A percentile compares a stretch with the other conserved stretches of the same genome.
phyloP scores from a whole-genome alignment of 2,113 vertebrate genomes.

The Hyaena hyaena region DNA sequence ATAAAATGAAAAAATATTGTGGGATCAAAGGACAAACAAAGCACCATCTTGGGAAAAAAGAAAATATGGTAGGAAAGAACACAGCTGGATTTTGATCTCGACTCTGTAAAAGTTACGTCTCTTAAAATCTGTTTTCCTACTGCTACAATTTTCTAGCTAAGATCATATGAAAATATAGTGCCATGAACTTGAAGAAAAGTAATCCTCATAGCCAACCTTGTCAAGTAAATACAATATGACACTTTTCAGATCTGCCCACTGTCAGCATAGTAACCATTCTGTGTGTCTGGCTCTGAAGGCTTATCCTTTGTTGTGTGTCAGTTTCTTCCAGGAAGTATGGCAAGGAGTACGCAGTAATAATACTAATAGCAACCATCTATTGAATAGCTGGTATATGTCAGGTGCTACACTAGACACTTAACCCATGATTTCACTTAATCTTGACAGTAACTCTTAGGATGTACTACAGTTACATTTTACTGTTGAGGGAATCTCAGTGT shows the following conservation, averaged over 20 bases:
- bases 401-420: background rate
- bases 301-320: background rate
- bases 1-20: background rate
- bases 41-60: background rate
- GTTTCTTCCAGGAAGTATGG: slow-evolving; percentile 11
- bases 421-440: background rate
- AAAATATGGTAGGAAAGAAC: background rate
- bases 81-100: background rate
- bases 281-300: background rate
- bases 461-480: background rate
- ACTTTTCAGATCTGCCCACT: background rate
- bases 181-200: background rate
- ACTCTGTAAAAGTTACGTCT: background rate
- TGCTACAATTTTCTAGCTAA: background rate
- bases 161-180: background rate
- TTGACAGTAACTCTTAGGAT: background rate
- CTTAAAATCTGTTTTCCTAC: background rate
- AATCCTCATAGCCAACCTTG: background rate
- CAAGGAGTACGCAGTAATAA: background rate
- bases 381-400: background rate
- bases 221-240: background rate
- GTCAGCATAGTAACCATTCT: background rate
- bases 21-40: background rate
- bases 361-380: background rate
- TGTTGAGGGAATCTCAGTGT: background rate